phyloP scores from a whole-genome alignment of 1,140 invertebrate genomes.

The Sweltsa coloradensis region DNA sequence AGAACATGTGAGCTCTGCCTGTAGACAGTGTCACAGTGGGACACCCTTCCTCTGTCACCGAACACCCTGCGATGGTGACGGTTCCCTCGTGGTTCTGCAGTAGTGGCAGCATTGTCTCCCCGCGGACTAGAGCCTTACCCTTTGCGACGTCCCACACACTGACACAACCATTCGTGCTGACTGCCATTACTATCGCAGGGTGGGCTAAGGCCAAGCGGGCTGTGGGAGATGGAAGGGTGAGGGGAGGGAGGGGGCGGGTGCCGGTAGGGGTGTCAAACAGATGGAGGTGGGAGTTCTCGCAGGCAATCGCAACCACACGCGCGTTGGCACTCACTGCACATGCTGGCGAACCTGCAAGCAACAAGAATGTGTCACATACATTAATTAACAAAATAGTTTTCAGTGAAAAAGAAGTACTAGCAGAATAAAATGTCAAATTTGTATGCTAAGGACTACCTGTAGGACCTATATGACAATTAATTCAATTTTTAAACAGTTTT shows the following conservation, averaged over 20 bases:
- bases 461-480: too few species aligned
- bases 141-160: slow-evolving; percentile 24
- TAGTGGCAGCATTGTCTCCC: slow-evolving; percentile 19
- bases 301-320: slow-evolving; percentile 42
- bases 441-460: too few species aligned
- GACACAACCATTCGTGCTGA: slow-evolving; percentile 22
- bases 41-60: slow-evolving; percentile 43
- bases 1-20: slow-evolving; percentile 54
- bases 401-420: too few species aligned
- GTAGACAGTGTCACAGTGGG: slow-evolving; percentile 51
- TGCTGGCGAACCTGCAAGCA: slow-evolving; percentile 38
- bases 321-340: slow-evolving; percentile 36
- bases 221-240: slow-evolving; percentile 45
- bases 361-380: neutral
- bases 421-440: too few species aligned
- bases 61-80: slow-evolving; percentile 39
- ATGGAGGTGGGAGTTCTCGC: slow-evolving; percentile 53
- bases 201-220: slow-evolving; percentile 31
- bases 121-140: slow-evolving; percentile 19
- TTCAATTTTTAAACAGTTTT: too few species aligned
- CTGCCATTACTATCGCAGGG: slow-evolving; percentile 21
- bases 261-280: slow-evolving; percentile 42
- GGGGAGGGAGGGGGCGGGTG: slow-evolving; percentile 42
- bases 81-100: slow-evolving; percentile 18
- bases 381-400: neutral